Evolutionary conservation across 2,888 invertebrate species (phyloP), one percentile per base, ranked within the genome.

Genomic region (Tenthredo notha): DNA sequence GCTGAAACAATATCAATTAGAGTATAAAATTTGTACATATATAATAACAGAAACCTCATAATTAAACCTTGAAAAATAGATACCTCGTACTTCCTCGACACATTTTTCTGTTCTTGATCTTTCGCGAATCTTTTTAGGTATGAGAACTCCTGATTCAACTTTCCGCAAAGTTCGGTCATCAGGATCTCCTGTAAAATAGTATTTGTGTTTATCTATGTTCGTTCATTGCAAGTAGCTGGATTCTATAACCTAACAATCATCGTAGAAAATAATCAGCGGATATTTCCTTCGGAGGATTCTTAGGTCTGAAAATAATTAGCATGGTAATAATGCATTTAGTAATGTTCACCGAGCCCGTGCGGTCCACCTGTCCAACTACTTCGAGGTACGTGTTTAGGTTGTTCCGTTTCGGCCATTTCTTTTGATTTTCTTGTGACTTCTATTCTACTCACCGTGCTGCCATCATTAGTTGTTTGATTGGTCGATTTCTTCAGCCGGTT

Each of bases 61-160:
- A 37, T 29, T 70, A 6, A 37, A 37, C 9, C 18, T 15, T 12
- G n/a, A 18, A 18, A 54, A 9, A n/a, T 83, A 82, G 85, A 88
- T 90, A 95, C 96, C 95, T 91, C 94, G 93, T 0, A 98, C 97
- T 94, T 97, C 96, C 88, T 95, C 93, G 0, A 91, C 86, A 93
- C 99, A 99, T 93, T 98, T 97, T 90, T 97, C 97, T 18, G 91
- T 92, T 92, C 96, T 97, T 0, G 98, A 97, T 89, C 96, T 96
- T 37, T 98, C 97, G 88, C 98, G 95, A 95, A 99, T 97, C 90
- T 97, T 95, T 93, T 98, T 97, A 0, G 98, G 98, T 92, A 99
- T 97, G 88, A 98, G 92, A 25, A 99, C 96, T 91, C 98, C 98
- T 29, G 94, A 94, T 94, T 99, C 99, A 2, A 99, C 98, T 94